These are phyloP conservation scores for Thyatira batis DNA, from an alignment of 2,888 invertebrate species.

Conservation along the genomic window DNA sequence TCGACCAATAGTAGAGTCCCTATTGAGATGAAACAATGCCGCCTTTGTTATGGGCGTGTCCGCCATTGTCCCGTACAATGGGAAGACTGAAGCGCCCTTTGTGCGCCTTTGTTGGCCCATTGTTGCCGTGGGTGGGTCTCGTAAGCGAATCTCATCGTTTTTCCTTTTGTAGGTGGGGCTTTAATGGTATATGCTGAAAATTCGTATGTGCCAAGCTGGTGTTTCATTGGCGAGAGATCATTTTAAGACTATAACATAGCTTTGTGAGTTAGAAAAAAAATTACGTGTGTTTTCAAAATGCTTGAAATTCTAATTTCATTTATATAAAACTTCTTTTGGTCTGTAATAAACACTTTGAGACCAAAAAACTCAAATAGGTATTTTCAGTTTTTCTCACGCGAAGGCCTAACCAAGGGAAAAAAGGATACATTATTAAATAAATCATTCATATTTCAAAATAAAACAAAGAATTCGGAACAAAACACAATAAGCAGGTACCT, in stretches of 20 bases:
- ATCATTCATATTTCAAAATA: no score
- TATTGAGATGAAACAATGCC: constrained; percentile 74
- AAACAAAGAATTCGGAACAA: no score
- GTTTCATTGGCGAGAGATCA: background rate
- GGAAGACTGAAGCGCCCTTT: constrained; percentile 74
- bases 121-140: constrained; percentile 38
- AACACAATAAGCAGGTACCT: no score
- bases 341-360: no score
- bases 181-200: background rate
- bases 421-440: no score
- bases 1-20: constrained; percentile 57
- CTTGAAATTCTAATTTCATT: no score
- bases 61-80: constrained; percentile 72
- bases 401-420: no score
- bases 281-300: no score
- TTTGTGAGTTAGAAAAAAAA: background rate
- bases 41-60: constrained; percentile 69
- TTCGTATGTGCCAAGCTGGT: background rate
- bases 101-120: constrained; percentile 59
- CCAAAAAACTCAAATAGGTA: no score
- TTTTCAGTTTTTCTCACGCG: no score
- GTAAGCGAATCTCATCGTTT: background rate
- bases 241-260: background rate
- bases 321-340: no score
- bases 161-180: background rate